These are phyloP conservation scores for Brachypterus glaber DNA, from an alignment of 2,888 invertebrate species.

Conservation along the genomic window DNA sequence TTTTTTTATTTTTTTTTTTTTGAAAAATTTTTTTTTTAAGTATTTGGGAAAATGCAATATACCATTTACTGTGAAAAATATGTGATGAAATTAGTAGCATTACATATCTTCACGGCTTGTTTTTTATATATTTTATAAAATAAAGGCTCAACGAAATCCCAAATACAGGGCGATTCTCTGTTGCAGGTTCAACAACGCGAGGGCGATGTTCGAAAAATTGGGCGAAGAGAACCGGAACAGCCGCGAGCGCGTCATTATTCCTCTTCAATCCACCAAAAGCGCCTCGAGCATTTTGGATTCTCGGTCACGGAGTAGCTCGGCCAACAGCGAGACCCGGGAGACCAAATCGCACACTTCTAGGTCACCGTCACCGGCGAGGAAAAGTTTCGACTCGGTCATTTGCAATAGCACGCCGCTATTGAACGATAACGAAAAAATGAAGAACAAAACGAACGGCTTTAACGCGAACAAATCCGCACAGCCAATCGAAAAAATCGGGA, in stretches of 20 bases:
- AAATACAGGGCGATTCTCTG: background rate
- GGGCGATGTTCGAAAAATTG: conserved; percentile 84
- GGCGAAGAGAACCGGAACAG: conserved; percentile 56
- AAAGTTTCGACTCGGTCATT: conserved; percentile 45
- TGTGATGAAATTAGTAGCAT: too few relatives aligned
- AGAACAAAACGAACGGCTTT: conserved; percentile 23
- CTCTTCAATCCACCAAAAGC: conserved; percentile 38
- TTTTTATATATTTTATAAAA: too few relatives aligned
- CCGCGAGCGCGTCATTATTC: conserved; percentile 28
- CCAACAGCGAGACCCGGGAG: conserved; percentile 46
- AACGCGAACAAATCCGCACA: conserved; percentile 14
- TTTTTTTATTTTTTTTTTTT: too few relatives aligned
- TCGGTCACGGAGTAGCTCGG: conserved; percentile 57
- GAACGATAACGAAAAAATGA: conserved; percentile 34
- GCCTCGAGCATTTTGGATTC: conserved; percentile 45
- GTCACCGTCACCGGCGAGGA: conserved; percentile 43
- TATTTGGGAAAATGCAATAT: too few relatives aligned
- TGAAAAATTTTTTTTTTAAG: too few relatives aligned
- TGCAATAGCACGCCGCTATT: conserved; percentile 45
- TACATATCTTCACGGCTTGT: too few relatives aligned
- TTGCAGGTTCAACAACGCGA: conserved; percentile 68
- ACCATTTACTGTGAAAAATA: too few relatives aligned
- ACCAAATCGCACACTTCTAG: conserved; percentile 30
- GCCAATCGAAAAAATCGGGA: conserved; percentile 10
- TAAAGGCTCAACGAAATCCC: too few relatives aligned